These are phyloP conservation scores for Drosophila bocki DNA, from an alignment of 1,140 invertebrate species.

Conservation along the genomic window DNA sequence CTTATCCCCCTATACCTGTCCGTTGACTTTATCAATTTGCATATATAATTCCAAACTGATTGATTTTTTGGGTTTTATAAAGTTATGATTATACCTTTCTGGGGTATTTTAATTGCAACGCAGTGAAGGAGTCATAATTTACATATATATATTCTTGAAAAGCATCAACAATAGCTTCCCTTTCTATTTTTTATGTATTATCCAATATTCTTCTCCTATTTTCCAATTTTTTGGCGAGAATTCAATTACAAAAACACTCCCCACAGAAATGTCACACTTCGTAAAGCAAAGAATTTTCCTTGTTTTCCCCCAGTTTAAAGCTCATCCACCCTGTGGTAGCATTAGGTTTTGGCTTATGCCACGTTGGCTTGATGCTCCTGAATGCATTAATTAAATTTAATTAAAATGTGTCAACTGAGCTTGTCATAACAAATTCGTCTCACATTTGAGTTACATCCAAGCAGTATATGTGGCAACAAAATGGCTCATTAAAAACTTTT, in stretches of 20 bases:
- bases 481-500: slow-evolving; percentile 83
- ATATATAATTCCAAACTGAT: slow-evolving; percentile 68
- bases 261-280: slow-evolving; percentile 52
- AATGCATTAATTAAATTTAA: slow-evolving; percentile 83
- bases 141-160: too few species aligned
- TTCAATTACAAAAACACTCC: slow-evolving; percentile 46
- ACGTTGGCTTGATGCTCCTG: slow-evolving; percentile 26
- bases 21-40: slow-evolving; percentile 59
- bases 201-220: background rate
- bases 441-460: slow-evolving; percentile 45
- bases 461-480: slow-evolving; percentile 10
- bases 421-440: slow-evolving; percentile 80
- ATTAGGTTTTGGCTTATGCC: slow-evolving; percentile 40
- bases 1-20: background rate
- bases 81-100: background rate
- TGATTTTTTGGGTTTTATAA: slow-evolving; percentile 28
- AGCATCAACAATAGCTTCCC: background rate
- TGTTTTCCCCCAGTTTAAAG: background rate
- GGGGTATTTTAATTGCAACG: too few species aligned
- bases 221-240: background rate
- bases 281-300: slow-evolving; percentile 28
- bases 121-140: too few species aligned
- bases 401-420: slow-evolving; percentile 82
- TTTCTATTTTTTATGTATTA: too few species aligned
- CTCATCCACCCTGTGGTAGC: slow-evolving; percentile 20